Base-by-base conservation (phyloP, 2,888 invertebrate genomes). In the Sphaerophoria taeniata region DNA sequence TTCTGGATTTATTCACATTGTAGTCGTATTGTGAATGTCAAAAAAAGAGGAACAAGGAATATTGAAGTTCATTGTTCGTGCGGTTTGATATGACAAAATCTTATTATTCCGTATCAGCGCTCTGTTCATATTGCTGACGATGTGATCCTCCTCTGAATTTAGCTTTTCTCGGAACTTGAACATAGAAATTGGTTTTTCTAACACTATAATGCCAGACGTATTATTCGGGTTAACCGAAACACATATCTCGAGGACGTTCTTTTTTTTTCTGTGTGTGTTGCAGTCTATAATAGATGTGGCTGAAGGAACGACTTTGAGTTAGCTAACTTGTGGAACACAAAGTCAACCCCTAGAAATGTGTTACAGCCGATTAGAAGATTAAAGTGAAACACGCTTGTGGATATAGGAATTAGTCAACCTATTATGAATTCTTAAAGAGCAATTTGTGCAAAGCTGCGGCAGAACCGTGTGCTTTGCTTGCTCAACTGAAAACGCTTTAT, bases 91-190 rank as follows among this genome's bases (percentile, higher is more conserved):
- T 49, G 81, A 73, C 53, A 51, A 85, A 85, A 85, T 80, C 80
- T 80, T 81, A 73, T 85, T 81, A 81, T 85, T 85, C 81, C 80
- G 53, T 77, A 81, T 81, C 85, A 85, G 63, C 65, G 85, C 76
- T 39, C 9, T 24, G 24, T 9, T 77, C 76, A 70, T 77, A 53
- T 53, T 63, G 65, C 63, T 71, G 80, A 56, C 70, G 75, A 43
- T 61, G 24, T 24, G 55, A 43, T 43, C 45, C 31, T 69, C 60
- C 14, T 61, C 69, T 39, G 9, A 24, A 39, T 36, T 45, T 34
- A 33, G 16, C 51, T 75, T 70, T 56, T 55, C 34, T 55, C 60
- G 16, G 6, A 56, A 79, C 67, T 71, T 75, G 55, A 49, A 39
- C 67, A 58, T 51, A 69, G 70, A 81, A 81, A 85, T 77, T 75